These are phyloP conservation scores for Pantherophis alleghaniensis DNA, from an alignment of 2,797 vertebrate species.

Conservation along the genomic window DNA sequence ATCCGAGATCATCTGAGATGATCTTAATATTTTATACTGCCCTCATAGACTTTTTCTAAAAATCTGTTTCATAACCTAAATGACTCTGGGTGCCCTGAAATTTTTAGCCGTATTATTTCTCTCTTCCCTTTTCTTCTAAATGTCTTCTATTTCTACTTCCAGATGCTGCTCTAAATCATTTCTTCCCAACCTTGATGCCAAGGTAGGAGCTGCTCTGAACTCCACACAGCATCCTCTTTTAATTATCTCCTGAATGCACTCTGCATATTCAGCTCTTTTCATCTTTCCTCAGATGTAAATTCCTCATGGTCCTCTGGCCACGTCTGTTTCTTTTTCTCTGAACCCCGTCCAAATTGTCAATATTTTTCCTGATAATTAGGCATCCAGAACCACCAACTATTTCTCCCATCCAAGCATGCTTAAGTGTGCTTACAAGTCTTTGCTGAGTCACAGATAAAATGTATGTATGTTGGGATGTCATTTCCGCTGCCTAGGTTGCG, in stretches of 20 bases:
- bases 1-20: not conserved
- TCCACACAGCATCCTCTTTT: conserved; percentile 40
- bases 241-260: conserved; percentile 42
- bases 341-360: conserved; percentile 62
- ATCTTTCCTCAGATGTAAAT: conserved; percentile 59
- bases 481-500: not conserved
- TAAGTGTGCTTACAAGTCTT: not conserved
- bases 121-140: conserved; percentile 9
- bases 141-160: conserved; percentile 14
- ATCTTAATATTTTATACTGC: not conserved
- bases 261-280: conserved; percentile 39
- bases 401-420: conserved; percentile 29
- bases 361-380: conserved; percentile 63
- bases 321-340: conserved; percentile 59
- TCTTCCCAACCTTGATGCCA: conserved; percentile 35
- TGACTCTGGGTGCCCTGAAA: not conserved
- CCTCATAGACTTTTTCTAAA: not conserved
- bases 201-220: conserved; percentile 41
- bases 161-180: conserved; percentile 38
- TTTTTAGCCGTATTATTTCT: not conserved
- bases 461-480: not conserved
- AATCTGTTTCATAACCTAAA: not conserved
- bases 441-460: not conserved
- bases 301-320: conserved; percentile 52
- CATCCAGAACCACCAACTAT: conserved; percentile 7